Conservation (phyloP, 1,140 invertebrate genomes). For the Drosophila nannoptera region DNA sequence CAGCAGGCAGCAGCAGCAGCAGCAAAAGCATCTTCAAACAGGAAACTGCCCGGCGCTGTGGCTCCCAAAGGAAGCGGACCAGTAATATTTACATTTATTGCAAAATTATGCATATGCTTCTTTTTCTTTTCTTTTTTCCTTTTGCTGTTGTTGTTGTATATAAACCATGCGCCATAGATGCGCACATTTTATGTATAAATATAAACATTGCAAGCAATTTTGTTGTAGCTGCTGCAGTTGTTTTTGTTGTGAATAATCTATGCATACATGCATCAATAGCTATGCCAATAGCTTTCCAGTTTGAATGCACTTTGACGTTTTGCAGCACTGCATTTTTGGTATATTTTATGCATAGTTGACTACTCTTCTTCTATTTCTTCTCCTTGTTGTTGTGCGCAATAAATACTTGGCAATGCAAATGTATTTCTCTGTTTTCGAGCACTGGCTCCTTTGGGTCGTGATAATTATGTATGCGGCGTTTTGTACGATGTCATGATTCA, state of each 20-base stretch:
- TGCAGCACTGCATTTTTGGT: conserved; percentile 13
- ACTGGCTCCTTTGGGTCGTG: no score
- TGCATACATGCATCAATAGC: background rate
- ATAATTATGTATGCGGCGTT: no score
- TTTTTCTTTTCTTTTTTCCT: conserved; percentile 21
- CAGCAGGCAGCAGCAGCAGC: conserved; percentile 27
- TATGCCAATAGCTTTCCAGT: no score
- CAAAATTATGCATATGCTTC: conserved; percentile 75
- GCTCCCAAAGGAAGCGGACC: conserved; percentile 72
- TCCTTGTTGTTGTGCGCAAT: no score
- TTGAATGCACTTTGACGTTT: background rate
- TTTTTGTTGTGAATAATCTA: conserved; percentile 1
- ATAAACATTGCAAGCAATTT: conserved; percentile 19
- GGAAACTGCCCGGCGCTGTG: conserved; percentile 65
- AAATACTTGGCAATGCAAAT: background rate
- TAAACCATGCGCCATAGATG: conserved; percentile 23
- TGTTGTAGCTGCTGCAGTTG: background rate
- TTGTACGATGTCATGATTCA: background rate
- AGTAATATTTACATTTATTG: conserved; percentile 78
- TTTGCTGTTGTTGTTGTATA: conserved; percentile 15
- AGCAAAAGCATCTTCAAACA: conserved; percentile 44
- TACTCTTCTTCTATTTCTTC: background rate
- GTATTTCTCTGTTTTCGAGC: background rate
- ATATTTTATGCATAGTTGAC: background rate
- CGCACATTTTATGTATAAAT: conserved; percentile 24